Conservation (phyloP, 2,888 invertebrate genomes). For the Adela reaumurella region DNA sequence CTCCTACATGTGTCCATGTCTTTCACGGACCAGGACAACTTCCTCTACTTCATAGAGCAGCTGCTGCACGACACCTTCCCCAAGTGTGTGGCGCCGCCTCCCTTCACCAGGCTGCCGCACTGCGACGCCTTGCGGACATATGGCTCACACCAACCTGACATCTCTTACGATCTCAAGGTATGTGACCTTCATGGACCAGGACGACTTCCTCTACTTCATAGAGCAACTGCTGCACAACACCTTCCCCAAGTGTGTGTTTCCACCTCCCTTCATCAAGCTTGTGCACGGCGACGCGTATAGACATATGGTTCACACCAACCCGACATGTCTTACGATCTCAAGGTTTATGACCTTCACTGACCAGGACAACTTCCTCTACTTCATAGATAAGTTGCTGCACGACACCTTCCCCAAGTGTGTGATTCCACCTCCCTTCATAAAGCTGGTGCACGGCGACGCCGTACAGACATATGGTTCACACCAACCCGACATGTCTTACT, state of each 20-base stretch:
- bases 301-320: no score
- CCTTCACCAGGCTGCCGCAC: conserved; percentile 66
- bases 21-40: conserved; percentile 65
- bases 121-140: conserved; percentile 69
- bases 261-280: no score
- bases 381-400: conserved; percentile 69
- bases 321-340: conserved; percentile 64
- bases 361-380: conserved; percentile 61
- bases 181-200: neutral
- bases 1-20: conserved; percentile 90
- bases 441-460: no score
- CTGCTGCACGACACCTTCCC: conserved; percentile 69
- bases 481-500: no score
- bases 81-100: conserved; percentile 30
- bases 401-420: conserved; percentile 64
- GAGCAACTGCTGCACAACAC: no score
- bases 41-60: conserved; percentile 71
- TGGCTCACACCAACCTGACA: conserved; percentile 85
- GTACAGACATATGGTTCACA: no score
- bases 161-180: conserved; percentile 51
- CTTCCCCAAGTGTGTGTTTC: no score
- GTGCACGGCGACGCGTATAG: no score
- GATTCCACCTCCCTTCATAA: conserved; percentile 31
- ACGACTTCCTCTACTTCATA: no score
- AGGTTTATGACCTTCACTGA: conserved; percentile 78